Conservation (phyloP, 2,113 vertebrate species). For the Haplochromis burtoni region DNA sequence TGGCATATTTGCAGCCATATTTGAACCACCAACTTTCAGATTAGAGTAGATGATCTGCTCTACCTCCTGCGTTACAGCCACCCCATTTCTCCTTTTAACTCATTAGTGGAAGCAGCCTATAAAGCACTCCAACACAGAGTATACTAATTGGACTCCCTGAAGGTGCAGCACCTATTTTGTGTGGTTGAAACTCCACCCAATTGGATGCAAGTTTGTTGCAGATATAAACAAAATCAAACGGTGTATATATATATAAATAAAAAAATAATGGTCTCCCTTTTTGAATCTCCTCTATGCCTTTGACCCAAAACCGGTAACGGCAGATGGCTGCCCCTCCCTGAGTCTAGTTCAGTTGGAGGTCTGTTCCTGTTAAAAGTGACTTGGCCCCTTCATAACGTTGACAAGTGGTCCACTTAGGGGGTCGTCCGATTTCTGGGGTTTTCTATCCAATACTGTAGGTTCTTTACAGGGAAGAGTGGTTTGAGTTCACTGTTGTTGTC, state of each 20-base stretch:
- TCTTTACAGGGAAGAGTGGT: background rate
- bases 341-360: background rate
- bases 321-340: background rate
- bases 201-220: background rate
- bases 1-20: background rate
- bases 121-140: background rate
- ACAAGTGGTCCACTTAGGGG: background rate
- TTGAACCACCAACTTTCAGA: background rate
- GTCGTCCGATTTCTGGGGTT: background rate
- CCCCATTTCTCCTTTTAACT: background rate
- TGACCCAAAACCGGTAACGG: background rate
- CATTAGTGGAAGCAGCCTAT: background rate
- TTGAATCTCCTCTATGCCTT: background rate
- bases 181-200: background rate
- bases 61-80: background rate
- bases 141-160: background rate
- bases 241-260: background rate
- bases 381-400: background rate
- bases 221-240: background rate
- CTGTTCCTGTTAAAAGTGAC: background rate
- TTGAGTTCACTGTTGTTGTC: background rate
- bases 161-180: background rate
- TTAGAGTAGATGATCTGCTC: background rate
- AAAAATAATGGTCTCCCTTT: background rate
- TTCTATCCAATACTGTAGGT: background rate